Conservation (phyloP, 2,888 invertebrate species). For the Polymixis flavicincta region DNA sequence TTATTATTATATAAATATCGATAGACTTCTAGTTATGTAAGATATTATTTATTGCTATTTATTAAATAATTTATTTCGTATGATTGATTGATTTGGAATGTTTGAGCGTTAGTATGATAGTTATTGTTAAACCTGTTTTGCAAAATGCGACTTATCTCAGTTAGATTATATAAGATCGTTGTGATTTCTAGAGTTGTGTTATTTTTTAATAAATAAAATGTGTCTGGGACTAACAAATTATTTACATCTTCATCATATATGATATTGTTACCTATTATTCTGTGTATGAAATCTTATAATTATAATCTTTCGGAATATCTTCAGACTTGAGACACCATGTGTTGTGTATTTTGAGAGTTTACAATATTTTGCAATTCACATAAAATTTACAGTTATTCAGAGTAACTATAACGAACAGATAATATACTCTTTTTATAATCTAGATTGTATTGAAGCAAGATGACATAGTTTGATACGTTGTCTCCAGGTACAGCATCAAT, state of each 20-base stretch:
- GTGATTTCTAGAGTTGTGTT: slow-evolving; percentile 59
- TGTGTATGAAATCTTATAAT: background rate
- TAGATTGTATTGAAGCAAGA: slow-evolving; percentile 42
- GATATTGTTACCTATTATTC: background rate
- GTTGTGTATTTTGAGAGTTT: background rate
- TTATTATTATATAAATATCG: slow-evolving; percentile 72
- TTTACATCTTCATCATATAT: slow-evolving; percentile 1
- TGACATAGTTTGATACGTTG: slow-evolving; percentile 57
- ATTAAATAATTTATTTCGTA: slow-evolving; percentile 56
- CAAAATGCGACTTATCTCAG: slow-evolving; percentile 29
- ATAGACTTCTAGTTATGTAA: slow-evolving; percentile 53
- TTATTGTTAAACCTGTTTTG: slow-evolving; percentile 38
- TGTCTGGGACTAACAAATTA: slow-evolving; percentile 18
- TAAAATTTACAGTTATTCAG: slow-evolving; percentile 25
- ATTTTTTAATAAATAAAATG: slow-evolving; percentile 40
- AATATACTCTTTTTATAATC: slow-evolving; percentile 23
- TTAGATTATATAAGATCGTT: slow-evolving; percentile 44
- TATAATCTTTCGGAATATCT: background rate
- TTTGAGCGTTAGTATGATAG: slow-evolving; percentile 38
- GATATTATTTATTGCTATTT: slow-evolving; percentile 64
- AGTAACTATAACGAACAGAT: slow-evolving; percentile 7
- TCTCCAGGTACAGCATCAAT: slow-evolving; percentile 42
- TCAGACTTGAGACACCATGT: background rate
- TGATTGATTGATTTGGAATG: slow-evolving; percentile 47
- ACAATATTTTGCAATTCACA: background rate